phyloP scores from a whole-genome alignment of 2,797 vertebrate genomes.

The Aselliscus stoliczkanus region DNA sequence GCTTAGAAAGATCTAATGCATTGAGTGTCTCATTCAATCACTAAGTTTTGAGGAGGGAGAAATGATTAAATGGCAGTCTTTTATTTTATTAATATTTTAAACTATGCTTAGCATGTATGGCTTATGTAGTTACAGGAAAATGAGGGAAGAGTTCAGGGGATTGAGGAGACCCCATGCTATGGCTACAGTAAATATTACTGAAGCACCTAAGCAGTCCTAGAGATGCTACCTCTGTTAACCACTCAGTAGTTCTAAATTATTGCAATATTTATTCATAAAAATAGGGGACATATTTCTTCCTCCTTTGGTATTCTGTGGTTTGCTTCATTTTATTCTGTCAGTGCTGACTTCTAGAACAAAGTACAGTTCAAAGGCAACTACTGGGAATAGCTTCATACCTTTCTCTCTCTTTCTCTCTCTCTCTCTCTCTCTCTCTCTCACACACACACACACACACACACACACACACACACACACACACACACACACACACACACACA shows the following conservation, averaged over 20 bases:
- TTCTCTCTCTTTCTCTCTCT: not conserved
- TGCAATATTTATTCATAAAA: conserved; percentile 15
- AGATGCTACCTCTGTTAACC: not conserved
- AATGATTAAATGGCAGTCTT: not conserved
- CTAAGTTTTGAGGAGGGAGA: not conserved
- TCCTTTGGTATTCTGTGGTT: not conserved
- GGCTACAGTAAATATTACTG: not conserved
- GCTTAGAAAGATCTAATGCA: not conserved
- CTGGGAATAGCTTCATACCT: not conserved
- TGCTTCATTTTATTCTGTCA: not conserved
- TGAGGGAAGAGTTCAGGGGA: not conserved
- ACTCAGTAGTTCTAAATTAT: not conserved
- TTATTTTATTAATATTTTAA: conserved; percentile 38
- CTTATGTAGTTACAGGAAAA: not conserved
- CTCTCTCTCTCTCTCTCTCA: not conserved
- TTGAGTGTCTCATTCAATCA: not conserved
- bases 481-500: not conserved
- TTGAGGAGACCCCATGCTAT: not conserved
- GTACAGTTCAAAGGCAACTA: not conserved
- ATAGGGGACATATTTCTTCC: not conserved
- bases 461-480: not conserved
- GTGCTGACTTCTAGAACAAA: not conserved
- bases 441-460: not conserved
- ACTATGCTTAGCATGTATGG: not conserved
- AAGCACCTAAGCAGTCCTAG: not conserved